Evolutionary conservation across 2,113 vertebrate genomes (phyloP).

Genomic region (Drymodes brunneopygia): DNA sequence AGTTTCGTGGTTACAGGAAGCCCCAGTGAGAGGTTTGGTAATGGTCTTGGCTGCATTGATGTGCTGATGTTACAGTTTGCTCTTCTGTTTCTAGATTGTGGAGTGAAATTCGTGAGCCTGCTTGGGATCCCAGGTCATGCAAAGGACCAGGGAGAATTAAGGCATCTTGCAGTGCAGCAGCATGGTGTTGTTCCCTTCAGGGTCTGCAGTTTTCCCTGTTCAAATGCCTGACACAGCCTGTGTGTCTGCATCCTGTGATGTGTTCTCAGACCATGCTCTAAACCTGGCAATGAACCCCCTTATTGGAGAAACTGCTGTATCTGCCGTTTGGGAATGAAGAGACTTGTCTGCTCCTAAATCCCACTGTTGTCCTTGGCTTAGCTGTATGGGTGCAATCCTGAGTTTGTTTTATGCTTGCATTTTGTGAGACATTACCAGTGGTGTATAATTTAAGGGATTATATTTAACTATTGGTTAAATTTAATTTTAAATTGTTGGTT

Average conservation of each 20-base stretch:
- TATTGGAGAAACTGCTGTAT: background rate
- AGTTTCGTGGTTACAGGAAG: background rate
- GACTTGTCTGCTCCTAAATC: background rate
- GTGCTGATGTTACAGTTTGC: background rate
- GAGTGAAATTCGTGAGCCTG: background rate
- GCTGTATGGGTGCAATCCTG: background rate
- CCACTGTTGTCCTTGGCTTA: background rate
- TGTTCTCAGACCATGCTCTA: background rate
- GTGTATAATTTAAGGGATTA: background rate
- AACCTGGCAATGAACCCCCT: background rate
- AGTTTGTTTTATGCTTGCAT: background rate
- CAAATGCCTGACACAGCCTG: fast-evolving
- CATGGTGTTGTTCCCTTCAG: background rate
- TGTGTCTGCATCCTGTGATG: background rate
- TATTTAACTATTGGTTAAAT: background rate
- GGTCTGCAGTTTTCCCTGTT: background rate
- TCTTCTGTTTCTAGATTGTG: background rate
- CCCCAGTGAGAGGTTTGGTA: background rate
- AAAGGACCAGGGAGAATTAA: background rate
- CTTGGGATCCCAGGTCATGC: background rate
- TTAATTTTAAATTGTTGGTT: too few species aligned
- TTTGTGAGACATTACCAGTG: background rate
- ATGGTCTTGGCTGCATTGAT: fast-evolving
- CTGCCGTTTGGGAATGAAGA: background rate
- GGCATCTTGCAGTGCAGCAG: background rate